These are phyloP conservation scores for Rostratula benghalensis DNA, from an alignment of 2,113 vertebrate genomes.

Conservation along the genomic window DNA sequence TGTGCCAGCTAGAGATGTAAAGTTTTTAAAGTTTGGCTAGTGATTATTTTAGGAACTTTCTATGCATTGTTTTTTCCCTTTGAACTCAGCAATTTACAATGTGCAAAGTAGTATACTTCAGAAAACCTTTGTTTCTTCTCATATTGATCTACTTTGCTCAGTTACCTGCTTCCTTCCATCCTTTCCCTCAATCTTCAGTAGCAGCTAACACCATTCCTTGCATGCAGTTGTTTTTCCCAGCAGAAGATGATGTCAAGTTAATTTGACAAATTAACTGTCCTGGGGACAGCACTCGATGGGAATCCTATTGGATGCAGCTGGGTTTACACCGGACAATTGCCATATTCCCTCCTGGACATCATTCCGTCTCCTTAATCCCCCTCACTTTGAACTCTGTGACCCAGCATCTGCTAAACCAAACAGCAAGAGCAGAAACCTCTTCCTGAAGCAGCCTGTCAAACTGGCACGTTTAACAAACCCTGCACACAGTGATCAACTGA, in stretches of 20 bases:
- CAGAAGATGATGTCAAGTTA: not conserved
- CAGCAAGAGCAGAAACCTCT: not conserved
- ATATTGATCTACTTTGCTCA: not conserved
- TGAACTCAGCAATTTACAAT: not conserved
- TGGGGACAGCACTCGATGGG: not conserved
- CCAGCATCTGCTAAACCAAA: not conserved
- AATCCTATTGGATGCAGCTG: slow-evolving; percentile 3
- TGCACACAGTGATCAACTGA: not conserved
- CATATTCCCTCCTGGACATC: not conserved
- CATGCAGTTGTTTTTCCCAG: not conserved
- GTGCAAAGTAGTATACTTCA: not conserved
- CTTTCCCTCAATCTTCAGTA: not conserved
- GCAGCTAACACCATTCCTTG: not conserved
- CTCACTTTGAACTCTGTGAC: not conserved
- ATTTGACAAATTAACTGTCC: slow-evolving; percentile 3
- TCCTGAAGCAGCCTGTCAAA: not conserved
- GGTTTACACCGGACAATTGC: not conserved
- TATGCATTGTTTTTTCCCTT: not conserved
- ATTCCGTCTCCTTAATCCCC: not conserved
- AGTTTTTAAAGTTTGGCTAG: not conserved
- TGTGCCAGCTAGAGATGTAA: not conserved
- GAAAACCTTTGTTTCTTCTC: not conserved
- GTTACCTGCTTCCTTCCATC: not conserved
- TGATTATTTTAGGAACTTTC: not conserved
- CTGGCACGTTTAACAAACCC: not conserved